Base-by-base conservation (phyloP, 2,888 invertebrate species). In the Cetonia aurata region DNA sequence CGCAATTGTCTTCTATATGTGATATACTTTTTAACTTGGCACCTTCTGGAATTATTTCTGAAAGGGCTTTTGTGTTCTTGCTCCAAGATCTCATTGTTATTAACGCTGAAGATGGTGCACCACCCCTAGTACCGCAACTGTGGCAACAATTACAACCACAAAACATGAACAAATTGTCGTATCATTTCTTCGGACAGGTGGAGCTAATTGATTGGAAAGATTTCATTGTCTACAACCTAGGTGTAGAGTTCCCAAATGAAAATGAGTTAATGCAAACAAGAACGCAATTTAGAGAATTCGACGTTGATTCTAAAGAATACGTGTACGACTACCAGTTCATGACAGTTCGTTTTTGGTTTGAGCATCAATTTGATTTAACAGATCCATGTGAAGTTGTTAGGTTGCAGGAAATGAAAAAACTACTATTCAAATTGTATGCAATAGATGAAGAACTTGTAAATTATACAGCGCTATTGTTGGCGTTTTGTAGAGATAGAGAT, bases 191-290 rank as follows among this genome's bases (percentile, higher is more conserved):
- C 78, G 89, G 89, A 0, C 85, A 87, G 53, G 85, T 85, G 0
- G 86, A 86, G 9, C 88, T 87, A 72, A 77, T 91, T 9, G 88
- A 90, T 76, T 92, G 91, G 91, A 87, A 88, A 77, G 90, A 91
- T 79, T 91, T 92, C 77, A 82, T 91, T 10, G 84, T 91, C 73
- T 88, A 87, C 77, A 89, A 88, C 77, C 79, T 90, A 37, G 86
- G 88, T 75, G 78, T 91, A 9, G 82, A 84, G 50, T 88, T 85
- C 79, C 91, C 91, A 0, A 86, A 82, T 0, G 81, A 86, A 41
- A 84, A 85, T 1, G 87, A 91, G 74, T 79, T 91, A 68, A 78
- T 91, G 50, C 78, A 84, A 13, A 74, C 86, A 9, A 86, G 89
- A 31, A 83, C 84, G 65, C 80, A 79, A 6, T 89, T 89, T 72